Conservation (phyloP, 2,888 invertebrate species). For the Netelia melanura region DNA sequence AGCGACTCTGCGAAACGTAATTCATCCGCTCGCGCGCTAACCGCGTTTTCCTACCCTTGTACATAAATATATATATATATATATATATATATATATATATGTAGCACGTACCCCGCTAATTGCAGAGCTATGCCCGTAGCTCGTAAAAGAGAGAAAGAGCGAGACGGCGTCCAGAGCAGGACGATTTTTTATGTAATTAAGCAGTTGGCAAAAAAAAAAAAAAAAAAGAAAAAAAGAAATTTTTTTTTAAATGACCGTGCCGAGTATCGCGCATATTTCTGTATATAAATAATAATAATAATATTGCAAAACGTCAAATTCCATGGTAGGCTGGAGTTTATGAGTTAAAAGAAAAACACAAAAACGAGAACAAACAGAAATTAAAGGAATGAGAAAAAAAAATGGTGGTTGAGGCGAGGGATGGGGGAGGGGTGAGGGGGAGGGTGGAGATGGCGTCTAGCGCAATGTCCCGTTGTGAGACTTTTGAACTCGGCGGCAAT, state of each 20-base stretch:
- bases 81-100: constrained; percentile 13
- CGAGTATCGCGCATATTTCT: constrained; percentile 17
- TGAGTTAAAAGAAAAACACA: neutral
- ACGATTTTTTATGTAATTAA: constrained; percentile 59
- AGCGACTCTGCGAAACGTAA: constrained; percentile 31
- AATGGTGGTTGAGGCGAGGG: too few relatives aligned
- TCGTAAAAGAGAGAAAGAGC: constrained; percentile 9
- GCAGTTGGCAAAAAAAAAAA: constrained; percentile 19
- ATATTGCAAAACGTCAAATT: constrained; percentile 26
- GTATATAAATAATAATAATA: constrained; percentile 24
- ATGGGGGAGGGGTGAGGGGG: neutral
- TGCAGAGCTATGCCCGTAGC: constrained; percentile 50
- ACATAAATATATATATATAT: constrained; percentile 4
- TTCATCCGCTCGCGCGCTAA: constrained; percentile 34
- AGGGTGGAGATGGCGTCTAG: neutral
- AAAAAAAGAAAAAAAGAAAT: neutral
- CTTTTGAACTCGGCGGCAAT: constrained; percentile 62
- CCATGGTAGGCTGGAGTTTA: neutral
- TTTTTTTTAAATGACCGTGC: constrained; percentile 40
- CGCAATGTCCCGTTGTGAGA: constrained; percentile 55
- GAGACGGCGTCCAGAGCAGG: constrained; percentile 4
- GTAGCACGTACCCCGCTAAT: constrained; percentile 51
- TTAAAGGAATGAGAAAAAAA: too few relatives aligned
- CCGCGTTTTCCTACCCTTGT: constrained; percentile 29
- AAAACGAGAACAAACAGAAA: too few relatives aligned